Conservation (phyloP, 2,888 invertebrate species). For the Philaethria dido region DNA sequence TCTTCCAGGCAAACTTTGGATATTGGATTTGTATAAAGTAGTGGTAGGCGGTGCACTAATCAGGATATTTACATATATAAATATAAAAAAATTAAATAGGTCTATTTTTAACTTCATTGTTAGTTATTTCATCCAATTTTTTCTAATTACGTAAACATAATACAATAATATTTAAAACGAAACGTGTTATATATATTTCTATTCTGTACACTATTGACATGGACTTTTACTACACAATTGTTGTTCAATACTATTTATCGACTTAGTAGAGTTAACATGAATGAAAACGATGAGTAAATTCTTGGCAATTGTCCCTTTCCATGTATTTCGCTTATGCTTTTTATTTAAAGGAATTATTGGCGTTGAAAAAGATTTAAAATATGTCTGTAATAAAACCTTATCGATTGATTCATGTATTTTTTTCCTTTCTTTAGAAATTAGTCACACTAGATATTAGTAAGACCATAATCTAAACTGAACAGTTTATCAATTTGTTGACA, state of each 20-base stretch:
- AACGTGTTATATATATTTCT: background rate
- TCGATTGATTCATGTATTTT: background rate
- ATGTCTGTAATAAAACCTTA: background rate
- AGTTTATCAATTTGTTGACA: constrained; percentile 13
- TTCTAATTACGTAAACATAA: too few relatives aligned
- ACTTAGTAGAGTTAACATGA: constrained; percentile 56
- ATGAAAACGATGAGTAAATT: constrained; percentile 71
- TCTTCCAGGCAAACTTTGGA: too few relatives aligned
- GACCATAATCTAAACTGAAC: background rate
- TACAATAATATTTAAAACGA: background rate
- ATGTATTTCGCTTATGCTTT: constrained; percentile 12
- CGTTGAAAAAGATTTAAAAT: background rate
- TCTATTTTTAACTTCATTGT: too few relatives aligned
- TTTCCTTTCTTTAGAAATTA: constrained; percentile 7
- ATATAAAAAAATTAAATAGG: too few relatives aligned
- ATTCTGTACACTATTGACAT: background rate
- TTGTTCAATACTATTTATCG: constrained; percentile 31
- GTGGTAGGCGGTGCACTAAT: too few relatives aligned
- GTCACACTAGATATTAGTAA: constrained; percentile 8
- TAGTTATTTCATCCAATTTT: too few relatives aligned
- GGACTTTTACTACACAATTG: constrained; percentile 24
- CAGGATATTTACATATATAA: too few relatives aligned
- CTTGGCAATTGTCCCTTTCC: constrained; percentile 64
- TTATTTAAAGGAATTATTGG: background rate
- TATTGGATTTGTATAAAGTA: too few relatives aligned